A percentile compares a stretch with the other conserved stretches of the same genome.
Conservation (phyloP, 2,888 invertebrate species). For the Cybosia mesomella region DNA sequence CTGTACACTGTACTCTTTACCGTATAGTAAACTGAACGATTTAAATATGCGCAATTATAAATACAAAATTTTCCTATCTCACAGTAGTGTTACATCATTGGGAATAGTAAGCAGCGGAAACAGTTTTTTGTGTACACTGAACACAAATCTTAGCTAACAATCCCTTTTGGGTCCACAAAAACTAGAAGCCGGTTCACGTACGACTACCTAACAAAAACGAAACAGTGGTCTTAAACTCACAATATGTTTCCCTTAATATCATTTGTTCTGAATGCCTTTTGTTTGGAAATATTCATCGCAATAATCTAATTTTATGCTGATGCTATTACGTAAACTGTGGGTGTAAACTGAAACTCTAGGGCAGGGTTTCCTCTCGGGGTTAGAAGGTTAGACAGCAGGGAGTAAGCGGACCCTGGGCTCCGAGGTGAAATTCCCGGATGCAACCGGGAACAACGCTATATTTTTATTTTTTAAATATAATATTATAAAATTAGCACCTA, state of each 20-base stretch:
- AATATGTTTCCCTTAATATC: slow-evolving; percentile 60
- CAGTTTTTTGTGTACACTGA: slow-evolving; percentile 51
- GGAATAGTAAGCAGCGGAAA: slow-evolving; percentile 50
- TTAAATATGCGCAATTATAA: not conserved
- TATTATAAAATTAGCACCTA: too few species aligned
- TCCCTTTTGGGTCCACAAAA: slow-evolving; percentile 58
- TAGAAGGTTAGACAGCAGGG: too few species aligned
- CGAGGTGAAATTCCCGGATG: too few species aligned
- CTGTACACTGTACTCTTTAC: too few species aligned
- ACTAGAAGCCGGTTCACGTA: slow-evolving; percentile 51
- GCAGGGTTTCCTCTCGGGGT: too few species aligned
- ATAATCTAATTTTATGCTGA: slow-evolving; percentile 57
- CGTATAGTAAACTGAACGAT: not conserved
- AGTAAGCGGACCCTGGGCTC: too few species aligned
- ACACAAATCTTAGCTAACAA: slow-evolving; percentile 64
- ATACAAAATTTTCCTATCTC: slow-evolving; percentile 24
- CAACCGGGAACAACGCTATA: too few species aligned
- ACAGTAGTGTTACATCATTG: slow-evolving; percentile 48
- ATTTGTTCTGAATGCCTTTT: slow-evolving; percentile 60
- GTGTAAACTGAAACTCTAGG: not conserved
- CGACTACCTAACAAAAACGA: slow-evolving; percentile 56
- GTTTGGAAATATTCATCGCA: slow-evolving; percentile 55
- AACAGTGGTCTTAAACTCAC: slow-evolving; percentile 60
- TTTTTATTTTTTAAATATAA: too few species aligned
- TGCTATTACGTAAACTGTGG: slow-evolving; percentile 36